These are phyloP conservation scores for Copsychus sechellarum DNA, from an alignment of 2,113 vertebrate species.

Conservation along the genomic window DNA sequence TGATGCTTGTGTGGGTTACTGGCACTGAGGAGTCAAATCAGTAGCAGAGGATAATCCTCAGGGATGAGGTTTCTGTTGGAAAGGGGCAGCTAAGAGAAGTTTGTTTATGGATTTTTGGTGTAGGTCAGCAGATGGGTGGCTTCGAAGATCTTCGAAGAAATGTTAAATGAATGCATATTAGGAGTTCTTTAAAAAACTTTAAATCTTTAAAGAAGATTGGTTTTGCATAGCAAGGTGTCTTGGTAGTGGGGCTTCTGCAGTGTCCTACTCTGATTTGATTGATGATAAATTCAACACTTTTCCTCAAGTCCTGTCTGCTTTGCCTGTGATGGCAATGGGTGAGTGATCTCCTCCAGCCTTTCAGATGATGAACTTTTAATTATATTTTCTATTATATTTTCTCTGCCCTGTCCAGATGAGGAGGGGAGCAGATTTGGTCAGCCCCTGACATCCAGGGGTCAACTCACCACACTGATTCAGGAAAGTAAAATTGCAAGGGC, in stretches of 20 bases:
- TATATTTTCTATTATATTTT: background rate
- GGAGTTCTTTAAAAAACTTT: background rate
- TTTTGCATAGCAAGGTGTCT: background rate
- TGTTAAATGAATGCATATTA: background rate
- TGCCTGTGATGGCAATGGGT: rapidly evolving
- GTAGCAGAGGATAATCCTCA: background rate
- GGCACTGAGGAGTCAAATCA: background rate
- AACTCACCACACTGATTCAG: background rate
- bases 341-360: background rate
- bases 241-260: background rate
- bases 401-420: background rate
- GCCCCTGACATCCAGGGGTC: background rate
- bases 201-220: too few relatives aligned
- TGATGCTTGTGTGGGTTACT: background rate
- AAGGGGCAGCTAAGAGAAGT: background rate
- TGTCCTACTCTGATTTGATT: background rate
- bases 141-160: background rate
- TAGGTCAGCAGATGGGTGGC: background rate
- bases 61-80: background rate
- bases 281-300: background rate
- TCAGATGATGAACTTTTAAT: background rate
- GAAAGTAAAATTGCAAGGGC: background rate
- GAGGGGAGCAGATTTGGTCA: background rate
- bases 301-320: background rate
- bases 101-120: rapidly evolving